Evolutionary conservation across 2,888 invertebrate species (phyloP), one percentile per base, ranked within the genome.

Genomic region (Spilarctia lutea): DNA sequence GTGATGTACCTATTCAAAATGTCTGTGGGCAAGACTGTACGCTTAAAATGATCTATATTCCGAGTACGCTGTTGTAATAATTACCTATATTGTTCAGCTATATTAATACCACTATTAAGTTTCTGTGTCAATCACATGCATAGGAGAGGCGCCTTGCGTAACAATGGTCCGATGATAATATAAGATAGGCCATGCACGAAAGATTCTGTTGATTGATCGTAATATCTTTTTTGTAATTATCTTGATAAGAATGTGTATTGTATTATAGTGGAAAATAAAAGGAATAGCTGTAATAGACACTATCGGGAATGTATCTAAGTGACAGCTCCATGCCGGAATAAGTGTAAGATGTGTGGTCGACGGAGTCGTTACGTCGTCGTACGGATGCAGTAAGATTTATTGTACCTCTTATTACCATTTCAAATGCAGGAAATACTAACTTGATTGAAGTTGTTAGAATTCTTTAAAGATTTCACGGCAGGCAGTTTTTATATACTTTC

Each of bases 91-190:
- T 81, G 78, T 80, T 76, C 73, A 56, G 24, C 30, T 77, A 60
- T 71, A 74, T 66, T 71, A 71, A 71, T 71, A 63, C 63, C 72
- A 79, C 73, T 66, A 73, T 63, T 73, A 69, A 65, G 66, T 78
- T 79, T 75, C 75, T 78, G 75, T 74, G 82, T 72, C 75, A 78
- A 77, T 79, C 75, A 78, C 45, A 69, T 77, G 63, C 71, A 42
- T 72, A 70, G 45, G 77, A 74, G 74, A 73, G 67, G 68, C 39
- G 63, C 73, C 75, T 78, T 82, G 71, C 77, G 76, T 73, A 81
- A 82, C 79, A 81, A 79, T 79, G 71, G 74, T 73, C 72, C 70
- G 74, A 83, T 79, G 75, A 73, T 76, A 75, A 66, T 75, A 69
- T 71, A 60, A 72, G 75, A 81, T 82, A 75, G 68, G 63, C 68